phyloP scores from a whole-genome alignment of 2,113 vertebrate species.

The Rhynchomys soricoides region DNA sequence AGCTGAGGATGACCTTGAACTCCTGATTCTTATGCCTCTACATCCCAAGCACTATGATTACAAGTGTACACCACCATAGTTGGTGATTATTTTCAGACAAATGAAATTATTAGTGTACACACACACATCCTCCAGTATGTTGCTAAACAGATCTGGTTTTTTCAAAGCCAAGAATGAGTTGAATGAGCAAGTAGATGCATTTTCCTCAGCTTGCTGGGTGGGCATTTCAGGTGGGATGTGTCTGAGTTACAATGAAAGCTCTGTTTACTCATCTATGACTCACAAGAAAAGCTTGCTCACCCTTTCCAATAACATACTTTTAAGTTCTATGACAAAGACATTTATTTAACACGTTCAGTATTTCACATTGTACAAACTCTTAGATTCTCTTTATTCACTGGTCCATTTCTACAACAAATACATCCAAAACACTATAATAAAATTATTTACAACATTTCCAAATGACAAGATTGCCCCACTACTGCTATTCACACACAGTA shows the following conservation, averaged over 20 bases:
- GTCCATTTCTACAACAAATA: constrained; percentile 93
- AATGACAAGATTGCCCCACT: constrained; percentile 83
- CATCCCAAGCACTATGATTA: neutral
- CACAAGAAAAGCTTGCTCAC: constrained; percentile 37
- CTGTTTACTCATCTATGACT: constrained; percentile 22
- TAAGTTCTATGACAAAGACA: constrained; percentile 85
- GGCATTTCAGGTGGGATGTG: neutral
- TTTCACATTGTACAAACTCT: constrained; percentile 90
- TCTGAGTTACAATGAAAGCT: constrained; percentile 43
- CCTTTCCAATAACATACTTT: constrained; percentile 78
- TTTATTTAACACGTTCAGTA: constrained; percentile 89
- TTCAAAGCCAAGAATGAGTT: constrained; percentile 46
- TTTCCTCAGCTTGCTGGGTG: constrained; percentile 34
- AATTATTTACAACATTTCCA: constrained; percentile 91
- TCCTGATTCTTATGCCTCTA: neutral
- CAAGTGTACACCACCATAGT: neutral
- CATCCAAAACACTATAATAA: constrained; percentile 89
- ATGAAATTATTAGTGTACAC: neutral
- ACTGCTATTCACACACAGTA: constrained; percentile 91
- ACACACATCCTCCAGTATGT: neutral
- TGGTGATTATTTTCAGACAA: constrained; percentile 42
- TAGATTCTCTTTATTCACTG: constrained; percentile 87
- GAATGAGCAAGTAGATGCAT: constrained; percentile 5
- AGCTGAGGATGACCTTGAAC: neutral
- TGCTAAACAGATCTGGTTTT: constrained; percentile 45